phyloP scores from a whole-genome alignment of 1,140 invertebrate species.

The Pararge aegeria region DNA sequence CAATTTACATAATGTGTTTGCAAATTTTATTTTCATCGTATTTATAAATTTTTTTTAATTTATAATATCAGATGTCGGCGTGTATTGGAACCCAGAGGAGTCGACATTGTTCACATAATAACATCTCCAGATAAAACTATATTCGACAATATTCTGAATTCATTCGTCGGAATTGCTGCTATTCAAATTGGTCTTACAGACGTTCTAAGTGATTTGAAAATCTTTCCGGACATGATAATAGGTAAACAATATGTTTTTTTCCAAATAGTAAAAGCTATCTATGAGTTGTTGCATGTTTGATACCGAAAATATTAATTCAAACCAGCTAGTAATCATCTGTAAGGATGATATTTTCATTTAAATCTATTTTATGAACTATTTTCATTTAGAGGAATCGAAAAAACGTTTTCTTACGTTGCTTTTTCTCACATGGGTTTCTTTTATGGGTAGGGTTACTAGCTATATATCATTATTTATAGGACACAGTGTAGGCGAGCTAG shows the following conservation, averaged over 20 bases:
- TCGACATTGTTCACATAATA: constrained; percentile 81
- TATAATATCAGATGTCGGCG: constrained; percentile 81
- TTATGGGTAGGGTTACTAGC: too few species aligned
- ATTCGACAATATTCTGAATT: constrained; percentile 31
- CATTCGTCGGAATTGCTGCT: constrained; percentile 32
- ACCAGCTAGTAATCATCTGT: too few species aligned
- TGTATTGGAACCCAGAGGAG: constrained; percentile 90
- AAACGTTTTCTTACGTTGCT: too few species aligned
- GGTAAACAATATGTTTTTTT: constrained; percentile 16
- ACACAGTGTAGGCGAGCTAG: constrained; percentile 90
- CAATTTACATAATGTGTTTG: too few species aligned
- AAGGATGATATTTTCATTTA: too few species aligned
- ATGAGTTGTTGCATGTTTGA: too few species aligned
- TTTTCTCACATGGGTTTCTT: too few species aligned
- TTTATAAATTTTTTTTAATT: neutral
- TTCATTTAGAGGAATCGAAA: too few species aligned
- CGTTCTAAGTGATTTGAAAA: constrained; percentile 82
- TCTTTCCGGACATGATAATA: constrained; percentile 31
- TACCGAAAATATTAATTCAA: too few species aligned
- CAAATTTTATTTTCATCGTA: too few species aligned
- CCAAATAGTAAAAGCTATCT: too few species aligned
- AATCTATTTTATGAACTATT: too few species aligned
- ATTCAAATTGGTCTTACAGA: constrained; percentile 83
- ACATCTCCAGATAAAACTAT: constrained; percentile 28
- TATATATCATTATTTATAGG: constrained; percentile 35